A percentile compares a stretch with the other conserved stretches of the same genome.
Conservation (phyloP, 1,140 invertebrate genomes). For the Drosophila sucinea region DNA sequence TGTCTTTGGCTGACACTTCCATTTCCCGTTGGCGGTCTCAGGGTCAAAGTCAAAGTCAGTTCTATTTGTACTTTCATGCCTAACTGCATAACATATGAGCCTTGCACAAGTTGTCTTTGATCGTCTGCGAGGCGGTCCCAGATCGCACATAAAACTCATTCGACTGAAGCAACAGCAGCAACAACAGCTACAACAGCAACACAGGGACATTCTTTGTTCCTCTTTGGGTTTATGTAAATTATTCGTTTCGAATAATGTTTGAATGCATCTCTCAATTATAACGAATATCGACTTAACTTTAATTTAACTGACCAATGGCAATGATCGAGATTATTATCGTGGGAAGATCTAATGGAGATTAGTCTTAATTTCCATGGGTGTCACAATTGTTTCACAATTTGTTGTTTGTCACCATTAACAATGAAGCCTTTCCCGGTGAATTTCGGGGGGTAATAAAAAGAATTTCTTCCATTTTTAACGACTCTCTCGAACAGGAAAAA, state of each 20-base stretch:
- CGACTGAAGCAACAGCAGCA: slow-evolving; percentile 38
- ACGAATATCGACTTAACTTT: too few relatives aligned
- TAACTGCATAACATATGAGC: slow-evolving; percentile 37
- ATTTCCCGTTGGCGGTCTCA: slow-evolving; percentile 55
- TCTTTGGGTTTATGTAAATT: slow-evolving; percentile 9
- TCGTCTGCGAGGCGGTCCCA: slow-evolving; percentile 35
- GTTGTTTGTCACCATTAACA: slow-evolving; percentile 50
- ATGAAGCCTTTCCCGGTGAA: slow-evolving; percentile 47
- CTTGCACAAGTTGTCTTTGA: slow-evolving; percentile 36
- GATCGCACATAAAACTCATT: slow-evolving; percentile 49
- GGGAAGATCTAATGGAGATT: slow-evolving; percentile 31
- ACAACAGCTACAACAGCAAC: background rate
- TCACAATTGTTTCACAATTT: slow-evolving; percentile 55
- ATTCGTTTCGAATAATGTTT: slow-evolving; percentile 6
- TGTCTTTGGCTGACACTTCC: slow-evolving; percentile 13
- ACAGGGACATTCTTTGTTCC: slow-evolving; percentile 20
- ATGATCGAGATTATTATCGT: slow-evolving; percentile 18
- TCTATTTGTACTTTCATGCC: slow-evolving; percentile 72
- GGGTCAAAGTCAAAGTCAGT: slow-evolving; percentile 73
- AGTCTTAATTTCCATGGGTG: slow-evolving; percentile 30
- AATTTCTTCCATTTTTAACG: slow-evolving; percentile 74
- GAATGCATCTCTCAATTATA: slow-evolving; percentile 6
- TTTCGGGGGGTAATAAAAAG: slow-evolving; percentile 53
- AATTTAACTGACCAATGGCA: background rate
- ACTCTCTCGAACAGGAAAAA: slow-evolving; percentile 20